phyloP scores from a whole-genome alignment of 2,113 vertebrate species.

The Hydrolagus affinis region DNA sequence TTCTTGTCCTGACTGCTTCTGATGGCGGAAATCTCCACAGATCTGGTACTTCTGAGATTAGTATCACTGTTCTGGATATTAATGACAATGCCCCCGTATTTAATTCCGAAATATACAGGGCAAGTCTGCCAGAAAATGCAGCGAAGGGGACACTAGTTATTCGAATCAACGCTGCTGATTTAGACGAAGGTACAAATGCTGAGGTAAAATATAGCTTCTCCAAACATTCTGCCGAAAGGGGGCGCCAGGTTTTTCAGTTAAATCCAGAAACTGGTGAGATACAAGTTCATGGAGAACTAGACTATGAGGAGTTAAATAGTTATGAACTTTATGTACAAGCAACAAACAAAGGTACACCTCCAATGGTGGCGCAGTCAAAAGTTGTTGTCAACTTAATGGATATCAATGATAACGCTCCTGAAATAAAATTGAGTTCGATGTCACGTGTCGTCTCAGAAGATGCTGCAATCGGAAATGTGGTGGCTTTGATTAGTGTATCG shows the following conservation, averaged over 20 bases:
- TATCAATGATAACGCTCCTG: slow-evolving; percentile 57
- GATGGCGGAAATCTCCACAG: slow-evolving; percentile 48
- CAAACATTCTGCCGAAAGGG: slow-evolving; percentile 50
- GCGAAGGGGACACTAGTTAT: slow-evolving; percentile 43
- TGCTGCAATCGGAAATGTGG: slow-evolving; percentile 57
- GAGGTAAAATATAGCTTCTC: slow-evolving; percentile 62
- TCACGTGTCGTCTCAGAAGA: slow-evolving; percentile 62
- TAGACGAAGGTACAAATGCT: slow-evolving; percentile 47
- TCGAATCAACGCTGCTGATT: slow-evolving; percentile 46
- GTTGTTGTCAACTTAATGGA: slow-evolving; percentile 49
- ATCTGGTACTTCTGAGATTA: slow-evolving; percentile 53
- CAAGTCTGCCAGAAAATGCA: slow-evolving; percentile 42
- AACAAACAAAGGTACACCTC: slow-evolving; percentile 48
- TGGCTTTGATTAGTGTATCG: slow-evolving; percentile 68
- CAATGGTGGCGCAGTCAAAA: slow-evolving; percentile 53
- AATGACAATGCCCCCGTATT: slow-evolving; percentile 56
- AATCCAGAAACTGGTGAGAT: slow-evolving; percentile 51
- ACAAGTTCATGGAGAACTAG: slow-evolving; percentile 47
- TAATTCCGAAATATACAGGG: slow-evolving; percentile 45
- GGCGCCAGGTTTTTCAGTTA: slow-evolving; percentile 47
- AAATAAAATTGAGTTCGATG: slow-evolving; percentile 53
- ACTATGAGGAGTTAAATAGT: slow-evolving; percentile 47
- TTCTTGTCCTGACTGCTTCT: slow-evolving; percentile 46
- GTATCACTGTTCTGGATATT: slow-evolving; percentile 52
- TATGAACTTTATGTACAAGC: slow-evolving; percentile 51